Percentiles rank a stretch among this genome's conserved stretches.
Evolutionary conservation across 2,113 vertebrate genomes (phyloP).

Genomic region (Misgurnus mizolepis): DNA sequence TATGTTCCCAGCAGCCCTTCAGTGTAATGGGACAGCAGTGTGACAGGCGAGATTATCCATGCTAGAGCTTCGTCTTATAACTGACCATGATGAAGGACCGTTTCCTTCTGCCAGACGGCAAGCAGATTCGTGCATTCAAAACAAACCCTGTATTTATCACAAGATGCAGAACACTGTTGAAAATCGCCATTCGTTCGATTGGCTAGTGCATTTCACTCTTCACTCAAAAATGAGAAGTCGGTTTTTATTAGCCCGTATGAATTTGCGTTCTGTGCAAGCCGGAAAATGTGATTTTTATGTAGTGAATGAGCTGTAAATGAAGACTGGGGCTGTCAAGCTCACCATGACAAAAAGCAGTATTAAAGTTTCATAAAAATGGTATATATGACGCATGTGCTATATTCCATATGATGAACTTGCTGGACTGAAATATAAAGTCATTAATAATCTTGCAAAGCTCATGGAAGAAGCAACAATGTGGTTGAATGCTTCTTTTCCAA

Average conservation of each 20-base stretch:
- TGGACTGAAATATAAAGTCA: too few relatives aligned
- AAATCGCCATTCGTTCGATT: slow-evolving; percentile 10
- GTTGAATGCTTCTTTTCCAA: too few relatives aligned
- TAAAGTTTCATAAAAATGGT: too few relatives aligned
- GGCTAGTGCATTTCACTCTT: slow-evolving; percentile 6
- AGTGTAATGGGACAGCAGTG: slow-evolving; percentile 30
- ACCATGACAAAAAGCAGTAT: too few relatives aligned
- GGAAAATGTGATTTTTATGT: too few relatives aligned
- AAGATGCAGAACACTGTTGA: background rate
- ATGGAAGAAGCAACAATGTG: too few relatives aligned
- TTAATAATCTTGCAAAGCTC: too few relatives aligned
- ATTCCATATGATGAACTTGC: too few relatives aligned
- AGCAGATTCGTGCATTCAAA: background rate
- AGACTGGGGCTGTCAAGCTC: too few relatives aligned
- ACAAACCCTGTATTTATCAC: background rate
- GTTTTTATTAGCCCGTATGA: background rate
- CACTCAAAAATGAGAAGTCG: background rate
- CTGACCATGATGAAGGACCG: slow-evolving; percentile 18
- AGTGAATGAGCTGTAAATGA: too few relatives aligned
- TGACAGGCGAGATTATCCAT: slow-evolving; percentile 37
- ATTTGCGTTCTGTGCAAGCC: background rate
- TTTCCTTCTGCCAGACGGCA: slow-evolving; percentile 15
- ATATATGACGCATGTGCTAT: too few relatives aligned
- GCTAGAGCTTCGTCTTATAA: slow-evolving; percentile 34
- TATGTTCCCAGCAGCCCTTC: slow-evolving; percentile 21